Conservation (phyloP, 2,797 vertebrate species). For the Botia almorhae region DNA sequence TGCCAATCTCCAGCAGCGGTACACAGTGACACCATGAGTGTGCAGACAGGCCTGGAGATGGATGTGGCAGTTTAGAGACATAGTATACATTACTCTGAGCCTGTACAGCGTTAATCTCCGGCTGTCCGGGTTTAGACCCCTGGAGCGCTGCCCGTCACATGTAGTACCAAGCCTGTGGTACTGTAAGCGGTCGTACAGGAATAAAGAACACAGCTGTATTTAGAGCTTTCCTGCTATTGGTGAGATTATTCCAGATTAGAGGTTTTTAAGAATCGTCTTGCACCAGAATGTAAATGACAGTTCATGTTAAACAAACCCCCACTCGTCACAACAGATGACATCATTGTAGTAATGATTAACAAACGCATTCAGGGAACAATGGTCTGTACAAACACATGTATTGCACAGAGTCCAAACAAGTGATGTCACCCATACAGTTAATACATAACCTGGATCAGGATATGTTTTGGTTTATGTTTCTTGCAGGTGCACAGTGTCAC, state of each 20-base stretch:
- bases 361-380: slow-evolving; percentile 38
- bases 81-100: slow-evolving; percentile 18
- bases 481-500: slow-evolving; percentile 22
- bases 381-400: slow-evolving; percentile 45
- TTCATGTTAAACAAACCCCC: slow-evolving; percentile 10
- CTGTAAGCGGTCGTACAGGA: slow-evolving; percentile 7
- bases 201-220: background rate
- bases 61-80: background rate
- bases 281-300: background rate
- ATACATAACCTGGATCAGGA: slow-evolving; percentile 71
- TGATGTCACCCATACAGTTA: slow-evolving; percentile 66
- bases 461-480: slow-evolving; percentile 51
- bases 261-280: background rate
- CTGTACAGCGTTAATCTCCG: slow-evolving; percentile 25
- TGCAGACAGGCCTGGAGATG: background rate
- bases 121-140: slow-evolving; percentile 36
- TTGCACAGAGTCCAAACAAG: slow-evolving; percentile 59
- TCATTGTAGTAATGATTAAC: slow-evolving; percentile 41
- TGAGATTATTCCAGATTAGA: background rate
- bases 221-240: background rate
- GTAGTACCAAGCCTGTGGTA: background rate
- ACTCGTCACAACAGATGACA: slow-evolving; percentile 33
- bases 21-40: background rate
- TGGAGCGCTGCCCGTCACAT: slow-evolving; percentile 1
- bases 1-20: background rate